Percentiles rank a stretch among this genome's conserved stretches.
These are phyloP conservation scores for Dione vanillae DNA, from an alignment of 2,888 invertebrate genomes.

Conservation along the genomic window DNA sequence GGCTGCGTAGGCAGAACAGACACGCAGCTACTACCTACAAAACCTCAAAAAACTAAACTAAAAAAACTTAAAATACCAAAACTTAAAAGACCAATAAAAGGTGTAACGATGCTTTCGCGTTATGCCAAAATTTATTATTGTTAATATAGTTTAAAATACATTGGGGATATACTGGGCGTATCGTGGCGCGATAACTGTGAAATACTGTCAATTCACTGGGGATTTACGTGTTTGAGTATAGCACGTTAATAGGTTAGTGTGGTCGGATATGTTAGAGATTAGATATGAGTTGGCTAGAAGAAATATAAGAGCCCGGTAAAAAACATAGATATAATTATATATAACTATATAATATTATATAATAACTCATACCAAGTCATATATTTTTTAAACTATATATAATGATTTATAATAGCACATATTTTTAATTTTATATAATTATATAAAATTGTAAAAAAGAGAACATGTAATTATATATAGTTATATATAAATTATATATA, in stretches of 20 bases:
- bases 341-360: too few species aligned
- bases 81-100: slow-evolving; percentile 5
- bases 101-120: not conserved
- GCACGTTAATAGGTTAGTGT: not conserved
- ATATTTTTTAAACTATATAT: too few species aligned
- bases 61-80: not conserved
- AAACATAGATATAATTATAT: too few species aligned
- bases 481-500: too few species aligned
- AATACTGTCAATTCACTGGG: slow-evolving; percentile 15
- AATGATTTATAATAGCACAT: too few species aligned
- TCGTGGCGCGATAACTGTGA: slow-evolving; percentile 22
- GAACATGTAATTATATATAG: too few species aligned
- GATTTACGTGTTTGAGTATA: slow-evolving; percentile 6
- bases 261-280: not conserved
- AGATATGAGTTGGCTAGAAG: not conserved
- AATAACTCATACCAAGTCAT: too few species aligned
- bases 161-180: slow-evolving; percentile 22
- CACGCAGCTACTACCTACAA: too few species aligned
- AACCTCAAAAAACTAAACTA: not conserved
- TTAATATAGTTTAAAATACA: slow-evolving; percentile 25
- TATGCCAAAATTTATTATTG: slow-evolving; percentile 22
- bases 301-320: too few species aligned
- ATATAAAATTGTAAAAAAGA: too few species aligned
- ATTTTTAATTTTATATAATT: too few species aligned
- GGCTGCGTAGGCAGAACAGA: too few species aligned